These are phyloP conservation scores for Pseudolaguvia tuberculata DNA, from an alignment of 2,113 vertebrate species.

Conservation along the genomic window DNA sequence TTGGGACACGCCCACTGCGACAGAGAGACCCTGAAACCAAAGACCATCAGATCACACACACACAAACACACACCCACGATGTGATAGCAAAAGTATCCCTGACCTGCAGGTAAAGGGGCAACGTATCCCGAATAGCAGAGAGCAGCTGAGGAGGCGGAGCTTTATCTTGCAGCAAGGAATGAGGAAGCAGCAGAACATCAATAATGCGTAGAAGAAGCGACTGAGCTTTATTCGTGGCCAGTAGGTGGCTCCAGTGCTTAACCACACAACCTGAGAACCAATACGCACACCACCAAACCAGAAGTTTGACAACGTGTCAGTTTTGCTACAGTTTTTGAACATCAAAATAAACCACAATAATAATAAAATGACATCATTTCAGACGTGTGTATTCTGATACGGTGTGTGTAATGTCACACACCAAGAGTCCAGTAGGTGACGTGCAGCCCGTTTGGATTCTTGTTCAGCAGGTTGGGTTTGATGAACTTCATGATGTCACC, in stretches of 20 bases:
- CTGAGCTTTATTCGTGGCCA: conserved; percentile 89
- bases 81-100: neutral
- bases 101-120: conserved; percentile 91
- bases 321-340: too few species aligned
- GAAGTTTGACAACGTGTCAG: too few species aligned
- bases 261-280: conserved; percentile 79
- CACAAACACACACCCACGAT: neutral
- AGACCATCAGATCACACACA: neutral
- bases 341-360: neutral
- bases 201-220: conserved; percentile 88
- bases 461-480: conserved; percentile 84
- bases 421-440: conserved; percentile 82
- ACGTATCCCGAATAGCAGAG: conserved; percentile 79
- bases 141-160: conserved; percentile 70
- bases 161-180: conserved; percentile 85
- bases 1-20: conserved; percentile 77
- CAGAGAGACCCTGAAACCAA: conserved; percentile 78
- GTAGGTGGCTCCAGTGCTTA: conserved; percentile 89
- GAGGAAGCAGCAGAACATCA: conserved; percentile 83
- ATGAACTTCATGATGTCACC: conserved; percentile 91
- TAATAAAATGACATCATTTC: too few species aligned
- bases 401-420: conserved; percentile 56
- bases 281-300: neutral
- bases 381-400: neutral
- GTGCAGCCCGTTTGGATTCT: conserved; percentile 82